Evolutionary conservation across 1,140 invertebrate genomes (phyloP).

Genomic region (Caenorhabditis brenneri): DNA sequence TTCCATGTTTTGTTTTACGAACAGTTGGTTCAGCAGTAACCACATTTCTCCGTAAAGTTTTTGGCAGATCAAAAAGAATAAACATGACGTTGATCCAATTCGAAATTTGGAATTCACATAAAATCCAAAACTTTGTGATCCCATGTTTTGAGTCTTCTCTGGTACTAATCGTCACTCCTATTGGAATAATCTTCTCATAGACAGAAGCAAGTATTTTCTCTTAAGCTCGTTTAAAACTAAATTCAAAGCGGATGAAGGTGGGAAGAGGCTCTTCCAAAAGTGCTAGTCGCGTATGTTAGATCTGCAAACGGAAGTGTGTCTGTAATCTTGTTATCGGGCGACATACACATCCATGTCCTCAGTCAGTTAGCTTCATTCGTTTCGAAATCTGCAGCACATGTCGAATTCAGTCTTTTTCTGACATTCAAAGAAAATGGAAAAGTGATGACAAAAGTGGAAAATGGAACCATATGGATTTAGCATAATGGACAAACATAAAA

Average conservation of each 20-base stretch:
- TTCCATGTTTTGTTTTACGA: too few species aligned
- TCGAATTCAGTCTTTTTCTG: not conserved
- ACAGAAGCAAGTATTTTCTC: not conserved
- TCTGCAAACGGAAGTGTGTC: constrained; percentile 19
- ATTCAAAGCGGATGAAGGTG: not conserved
- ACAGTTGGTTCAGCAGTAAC: too few species aligned
- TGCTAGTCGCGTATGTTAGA: not conserved
- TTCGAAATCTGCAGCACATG: not conserved
- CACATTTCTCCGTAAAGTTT: too few species aligned
- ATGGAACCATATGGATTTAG: too few species aligned
- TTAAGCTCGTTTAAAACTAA: not conserved
- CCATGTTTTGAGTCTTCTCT: not conserved
- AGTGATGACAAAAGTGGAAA: not conserved
- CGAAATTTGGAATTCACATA: too few species aligned
- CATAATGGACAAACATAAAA: too few species aligned
- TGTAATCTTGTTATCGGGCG: constrained; percentile 21
- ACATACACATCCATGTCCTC: not conserved
- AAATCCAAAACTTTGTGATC: too few species aligned
- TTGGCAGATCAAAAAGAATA: too few species aligned
- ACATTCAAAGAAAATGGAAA: not conserved
- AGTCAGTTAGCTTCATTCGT: not conserved
- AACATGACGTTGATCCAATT: too few species aligned
- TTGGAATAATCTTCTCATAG: not conserved
- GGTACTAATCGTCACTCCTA: not conserved
- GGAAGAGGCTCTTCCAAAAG: not conserved